phyloP scores from a whole-genome alignment of 2,797 vertebrate genomes.

The Otolemur crassicaudatus region DNA sequence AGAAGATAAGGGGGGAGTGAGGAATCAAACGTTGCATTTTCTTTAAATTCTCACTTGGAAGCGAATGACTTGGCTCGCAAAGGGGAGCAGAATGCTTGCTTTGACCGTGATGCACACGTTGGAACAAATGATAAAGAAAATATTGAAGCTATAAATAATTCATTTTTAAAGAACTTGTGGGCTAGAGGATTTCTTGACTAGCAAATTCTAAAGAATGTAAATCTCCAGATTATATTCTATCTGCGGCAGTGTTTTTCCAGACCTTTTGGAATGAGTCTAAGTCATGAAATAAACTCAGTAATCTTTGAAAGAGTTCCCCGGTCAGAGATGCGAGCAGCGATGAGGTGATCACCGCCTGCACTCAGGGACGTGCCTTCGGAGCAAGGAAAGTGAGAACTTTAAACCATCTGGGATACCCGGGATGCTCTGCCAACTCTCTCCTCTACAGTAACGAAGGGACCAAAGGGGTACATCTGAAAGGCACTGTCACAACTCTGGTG shows the following conservation, averaged over 20 bases:
- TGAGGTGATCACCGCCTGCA: background rate
- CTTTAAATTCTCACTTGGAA: slow-evolving; percentile 76
- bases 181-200: slow-evolving; percentile 46
- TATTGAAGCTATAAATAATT: slow-evolving; percentile 54
- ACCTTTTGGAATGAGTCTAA: slow-evolving; percentile 32
- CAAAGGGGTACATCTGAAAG: slow-evolving; percentile 36
- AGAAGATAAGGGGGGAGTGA: slow-evolving; percentile 62
- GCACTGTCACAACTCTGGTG: background rate
- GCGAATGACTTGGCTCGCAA: slow-evolving; percentile 33
- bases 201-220: slow-evolving; percentile 62
- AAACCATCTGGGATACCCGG: slow-evolving; percentile 16
- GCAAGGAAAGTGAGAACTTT: slow-evolving; percentile 54
- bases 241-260: slow-evolving; percentile 41
- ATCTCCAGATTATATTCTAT: slow-evolving; percentile 55
- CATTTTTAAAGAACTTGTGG: slow-evolving; percentile 54
- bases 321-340: slow-evolving; percentile 36
- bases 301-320: slow-evolving; percentile 43
- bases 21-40: slow-evolving; percentile 61
- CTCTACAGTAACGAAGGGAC: background rate
- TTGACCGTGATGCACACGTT: slow-evolving; percentile 53
- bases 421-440: background rate
- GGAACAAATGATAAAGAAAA: slow-evolving; percentile 62
- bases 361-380: background rate
- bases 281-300: background rate
- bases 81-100: slow-evolving; percentile 40